phyloP scores from a whole-genome alignment of 2,888 invertebrate species.

The Amorpha juglandis region DNA sequence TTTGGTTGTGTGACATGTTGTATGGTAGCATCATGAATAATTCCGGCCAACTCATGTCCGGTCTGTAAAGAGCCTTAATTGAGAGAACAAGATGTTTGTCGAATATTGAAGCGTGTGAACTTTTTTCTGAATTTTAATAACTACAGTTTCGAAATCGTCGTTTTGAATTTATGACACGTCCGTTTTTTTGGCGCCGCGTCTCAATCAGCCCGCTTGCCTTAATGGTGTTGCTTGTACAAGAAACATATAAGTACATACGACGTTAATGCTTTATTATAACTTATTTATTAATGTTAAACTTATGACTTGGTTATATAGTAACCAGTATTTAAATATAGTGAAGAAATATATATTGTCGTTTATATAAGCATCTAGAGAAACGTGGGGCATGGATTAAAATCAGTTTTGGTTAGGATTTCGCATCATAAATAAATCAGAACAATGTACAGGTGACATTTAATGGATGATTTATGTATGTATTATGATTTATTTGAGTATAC shows the following conservation, averaged over 20 bases:
- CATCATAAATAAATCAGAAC: constrained; percentile 59
- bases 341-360: constrained; percentile 1
- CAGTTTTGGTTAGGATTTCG: constrained; percentile 37
- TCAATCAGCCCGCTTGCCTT: constrained; percentile 22
- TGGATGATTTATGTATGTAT: constrained; percentile 62
- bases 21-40: constrained; percentile 72
- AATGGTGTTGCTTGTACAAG: constrained; percentile 21
- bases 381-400: constrained; percentile 20
- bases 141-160: constrained; percentile 39
- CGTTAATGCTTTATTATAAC: constrained; percentile 5
- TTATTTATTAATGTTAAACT: constrained; percentile 16
- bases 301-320: not conserved
- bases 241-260: constrained; percentile 7
- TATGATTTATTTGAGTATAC: constrained; percentile 72
- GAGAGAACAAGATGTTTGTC: constrained; percentile 73
- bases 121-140: constrained; percentile 64
- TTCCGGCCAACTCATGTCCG: constrained; percentile 67
- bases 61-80: constrained; percentile 72
- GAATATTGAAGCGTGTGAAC: constrained; percentile 69
- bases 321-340: not conserved
- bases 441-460: constrained; percentile 65
- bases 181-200: constrained; percentile 26
- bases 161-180: constrained; percentile 38
- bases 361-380: constrained; percentile 6
- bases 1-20: constrained; percentile 61